These are phyloP conservation scores for Pyrgilauda ruficollis DNA, from an alignment of 2,113 vertebrate genomes.

Conservation along the genomic window DNA sequence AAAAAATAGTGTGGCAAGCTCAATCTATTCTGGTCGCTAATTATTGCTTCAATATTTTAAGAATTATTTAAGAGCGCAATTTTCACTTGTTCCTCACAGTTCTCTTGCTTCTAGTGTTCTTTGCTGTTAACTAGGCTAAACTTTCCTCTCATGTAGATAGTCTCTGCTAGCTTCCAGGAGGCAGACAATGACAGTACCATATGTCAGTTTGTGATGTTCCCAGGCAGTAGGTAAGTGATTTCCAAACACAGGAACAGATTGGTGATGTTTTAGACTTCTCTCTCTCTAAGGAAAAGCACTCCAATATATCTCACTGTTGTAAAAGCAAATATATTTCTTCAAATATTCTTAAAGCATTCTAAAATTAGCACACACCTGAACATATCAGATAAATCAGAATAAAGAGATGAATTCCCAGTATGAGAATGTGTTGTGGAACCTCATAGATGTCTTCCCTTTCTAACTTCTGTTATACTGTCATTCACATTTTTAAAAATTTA, in stretches of 20 bases:
- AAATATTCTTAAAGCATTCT: neutral
- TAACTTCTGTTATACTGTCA: neutral
- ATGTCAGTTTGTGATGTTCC: conserved; percentile 8
- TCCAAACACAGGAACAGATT: conserved; percentile 29
- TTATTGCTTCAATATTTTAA: conserved; percentile 6
- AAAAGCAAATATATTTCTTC: neutral
- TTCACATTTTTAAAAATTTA: neutral
- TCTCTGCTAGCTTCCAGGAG: neutral
- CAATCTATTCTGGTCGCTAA: neutral
- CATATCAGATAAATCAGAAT: neutral
- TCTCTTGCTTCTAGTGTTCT: neutral
- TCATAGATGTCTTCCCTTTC: neutral
- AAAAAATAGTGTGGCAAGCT: neutral
- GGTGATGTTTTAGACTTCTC: neutral
- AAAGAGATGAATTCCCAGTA: neutral
- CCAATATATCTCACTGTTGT: neutral
- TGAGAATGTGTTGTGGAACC: neutral
- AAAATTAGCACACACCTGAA: neutral
- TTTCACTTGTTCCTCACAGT: neutral
- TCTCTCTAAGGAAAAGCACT: neutral
- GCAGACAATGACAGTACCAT: conserved; percentile 16
- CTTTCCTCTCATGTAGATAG: neutral
- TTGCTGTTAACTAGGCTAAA: neutral
- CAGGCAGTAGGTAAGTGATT: conserved; percentile 17
- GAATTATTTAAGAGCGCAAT: neutral